phyloP scores from a whole-genome alignment of 1,140 invertebrate species.

The Rhynchophorus ferrugineus region DNA sequence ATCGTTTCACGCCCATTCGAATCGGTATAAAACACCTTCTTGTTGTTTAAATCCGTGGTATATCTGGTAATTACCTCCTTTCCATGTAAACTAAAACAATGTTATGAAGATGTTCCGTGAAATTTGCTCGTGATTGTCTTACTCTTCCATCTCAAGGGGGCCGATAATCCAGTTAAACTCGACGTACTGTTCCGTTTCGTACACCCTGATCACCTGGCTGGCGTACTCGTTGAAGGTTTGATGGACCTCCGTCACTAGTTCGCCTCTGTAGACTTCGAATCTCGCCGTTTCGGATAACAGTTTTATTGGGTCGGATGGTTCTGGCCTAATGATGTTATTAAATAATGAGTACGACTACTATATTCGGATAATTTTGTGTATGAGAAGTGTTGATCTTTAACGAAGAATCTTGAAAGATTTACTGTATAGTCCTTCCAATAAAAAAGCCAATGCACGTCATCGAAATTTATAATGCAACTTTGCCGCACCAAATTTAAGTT shows the following conservation, averaged over 20 bases:
- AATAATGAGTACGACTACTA: no score
- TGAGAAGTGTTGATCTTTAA: no score
- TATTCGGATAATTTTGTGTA: no score
- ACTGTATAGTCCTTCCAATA: no score
- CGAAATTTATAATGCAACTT: no score
- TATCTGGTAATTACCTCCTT: constrained; percentile 78
- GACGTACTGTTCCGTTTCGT: constrained; percentile 54
- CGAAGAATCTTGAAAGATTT: no score
- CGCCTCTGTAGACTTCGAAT: constrained; percentile 57
- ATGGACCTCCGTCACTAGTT: constrained; percentile 74
- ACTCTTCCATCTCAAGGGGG: constrained; percentile 60
- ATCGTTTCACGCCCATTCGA: constrained; percentile 82
- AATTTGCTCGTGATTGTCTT: no score
- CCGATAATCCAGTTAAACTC: constrained; percentile 92
- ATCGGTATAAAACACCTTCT: constrained; percentile 76
- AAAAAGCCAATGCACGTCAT: no score
- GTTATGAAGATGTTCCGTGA: no score
- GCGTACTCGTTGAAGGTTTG: constrained; percentile 67
- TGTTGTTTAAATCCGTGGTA: constrained; percentile 53
- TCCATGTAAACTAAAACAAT: constrained; percentile 50
- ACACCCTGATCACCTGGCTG: constrained; percentile 71
- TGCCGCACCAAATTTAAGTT: no score
- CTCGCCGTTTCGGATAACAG: constrained; percentile 43
- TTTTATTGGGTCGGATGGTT: constrained; percentile 49
- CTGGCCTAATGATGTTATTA: no score